phyloP scores from a whole-genome alignment of 2,113 vertebrate species.

The Solenodon paradoxus region DNA sequence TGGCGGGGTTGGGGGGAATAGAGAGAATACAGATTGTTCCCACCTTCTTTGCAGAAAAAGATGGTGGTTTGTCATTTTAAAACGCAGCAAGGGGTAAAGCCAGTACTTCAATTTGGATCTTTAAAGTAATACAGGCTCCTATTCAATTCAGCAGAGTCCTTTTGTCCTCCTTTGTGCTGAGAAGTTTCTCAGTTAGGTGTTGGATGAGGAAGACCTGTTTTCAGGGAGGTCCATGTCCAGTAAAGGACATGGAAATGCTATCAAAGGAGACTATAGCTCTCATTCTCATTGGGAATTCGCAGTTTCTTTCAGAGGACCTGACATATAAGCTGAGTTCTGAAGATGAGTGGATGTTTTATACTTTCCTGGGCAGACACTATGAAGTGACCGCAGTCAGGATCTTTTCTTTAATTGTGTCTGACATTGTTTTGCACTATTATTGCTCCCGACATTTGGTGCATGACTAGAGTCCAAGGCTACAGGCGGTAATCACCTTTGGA shows the following conservation, averaged over 20 bases:
- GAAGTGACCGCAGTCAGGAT: not conserved
- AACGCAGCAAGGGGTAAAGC: not conserved
- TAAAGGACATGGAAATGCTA: not conserved
- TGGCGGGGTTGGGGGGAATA: no score
- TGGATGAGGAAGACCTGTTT: not conserved
- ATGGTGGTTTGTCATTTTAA: not conserved
- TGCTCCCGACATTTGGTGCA: not conserved
- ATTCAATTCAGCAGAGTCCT: not conserved
- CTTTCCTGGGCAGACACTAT: not conserved
- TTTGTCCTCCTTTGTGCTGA: not conserved
- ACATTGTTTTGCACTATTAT: not conserved
- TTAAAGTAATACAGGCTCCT: not conserved
- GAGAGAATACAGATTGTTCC: not conserved
- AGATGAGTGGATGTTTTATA: not conserved
- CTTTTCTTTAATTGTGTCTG: not conserved
- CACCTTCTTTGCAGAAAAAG: not conserved
- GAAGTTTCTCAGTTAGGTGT: not conserved
- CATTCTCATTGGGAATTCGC: not conserved
- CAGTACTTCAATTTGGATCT: not conserved
- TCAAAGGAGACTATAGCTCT: no score
- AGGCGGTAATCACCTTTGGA: constrained; percentile 30
- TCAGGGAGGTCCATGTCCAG: not conserved
- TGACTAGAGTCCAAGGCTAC: constrained; percentile 32
- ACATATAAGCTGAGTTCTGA: not conserved
- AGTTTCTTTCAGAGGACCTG: not conserved